Base-by-base conservation (phyloP, 2,888 invertebrate species). In the Amphipoea lucens region DNA sequence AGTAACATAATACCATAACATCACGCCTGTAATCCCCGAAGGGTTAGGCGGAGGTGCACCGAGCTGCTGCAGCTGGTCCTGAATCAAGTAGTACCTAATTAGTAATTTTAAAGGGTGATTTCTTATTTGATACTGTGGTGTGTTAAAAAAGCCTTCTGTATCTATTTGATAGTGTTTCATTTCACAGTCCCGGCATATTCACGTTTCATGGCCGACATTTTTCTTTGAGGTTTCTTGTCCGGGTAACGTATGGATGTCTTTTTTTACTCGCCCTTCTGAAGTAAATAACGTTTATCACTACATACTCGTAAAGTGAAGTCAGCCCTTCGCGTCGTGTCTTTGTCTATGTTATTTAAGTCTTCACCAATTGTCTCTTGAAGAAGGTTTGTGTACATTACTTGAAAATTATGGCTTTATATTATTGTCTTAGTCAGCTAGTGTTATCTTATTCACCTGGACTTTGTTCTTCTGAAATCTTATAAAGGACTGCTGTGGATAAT, bases 221-320 rank as follows among this genome's bases (percentile, higher is more conserved):
- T 89, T 84, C 77, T 77, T 88, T 82, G 71, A 88, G 88, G 88
- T 88, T 81, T 85, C 72, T 88, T 81, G 85, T 85, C 86, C 62
- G 67, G 74, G 81, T 84, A 87, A 85, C 76, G 72, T 63, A 85
- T 74, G 75, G 60, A 72, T 85, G 81, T 76, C 81, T 81, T 85
- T 87, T 87, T 87, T 76, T 74, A 83, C 42, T 75, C 54, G 51
- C 42, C 70, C 60, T 79, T 54, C 65, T 74, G 40, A 40, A 79
- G 81, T 84, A 75, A 76, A 87, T 63, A 84, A 84, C 54, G 48
- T 81, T 84, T 84, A 84, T 79, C 62, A 69, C 79, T 69, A 76
- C 66, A 42, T 36, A 42, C 57, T 60, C 29, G 36, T 62, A 54
- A 2, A 84, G 67, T 40, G 12, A 62, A 62, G 51, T 67, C 40